Percentiles rank a stretch among this genome's conserved stretches.
Evolutionary conservation across 2,113 vertebrate genomes (phyloP).

Genomic region (Vimba vimba): DNA sequence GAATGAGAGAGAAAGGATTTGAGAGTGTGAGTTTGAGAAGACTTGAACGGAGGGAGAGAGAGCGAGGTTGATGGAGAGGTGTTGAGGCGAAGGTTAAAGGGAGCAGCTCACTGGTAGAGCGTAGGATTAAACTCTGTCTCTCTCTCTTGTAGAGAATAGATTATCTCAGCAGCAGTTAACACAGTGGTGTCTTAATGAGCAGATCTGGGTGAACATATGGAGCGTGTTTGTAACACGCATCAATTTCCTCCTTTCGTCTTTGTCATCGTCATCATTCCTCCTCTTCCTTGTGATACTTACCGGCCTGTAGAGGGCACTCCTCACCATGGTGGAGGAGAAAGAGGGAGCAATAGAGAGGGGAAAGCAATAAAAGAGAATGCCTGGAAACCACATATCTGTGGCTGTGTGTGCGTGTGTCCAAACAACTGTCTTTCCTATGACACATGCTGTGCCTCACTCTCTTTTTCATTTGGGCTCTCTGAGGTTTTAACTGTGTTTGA

Average conservation of each 20-base stretch:
- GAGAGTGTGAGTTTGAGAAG: background rate
- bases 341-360: background rate
- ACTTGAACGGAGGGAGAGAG: background rate
- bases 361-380: slow-evolving; percentile 27
- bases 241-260: slow-evolving; percentile 40
- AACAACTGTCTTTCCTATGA: slow-evolving; percentile 28
- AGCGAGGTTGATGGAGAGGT: slow-evolving; percentile 25
- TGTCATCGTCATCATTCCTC: slow-evolving; percentile 41
- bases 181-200: slow-evolving; percentile 56
- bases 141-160: slow-evolving; percentile 11
- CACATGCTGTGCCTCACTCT: slow-evolving; percentile 9
- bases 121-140: slow-evolving; percentile 9
- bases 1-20: slow-evolving; percentile 5
- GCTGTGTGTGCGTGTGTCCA: background rate
- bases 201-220: slow-evolving; percentile 54
- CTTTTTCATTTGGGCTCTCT: slow-evolving; percentile 9
- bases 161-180: slow-evolving; percentile 41
- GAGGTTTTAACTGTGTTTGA: background rate
- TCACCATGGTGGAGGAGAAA: slow-evolving; percentile 1
- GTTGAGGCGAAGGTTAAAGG: slow-evolving; percentile 42
- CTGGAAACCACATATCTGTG: slow-evolving; percentile 3
- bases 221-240: slow-evolving; percentile 49
- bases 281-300: background rate
- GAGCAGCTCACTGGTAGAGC: slow-evolving; percentile 20
- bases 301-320: slow-evolving; percentile 28